Evolutionary conservation across 2,113 vertebrate species (phyloP).

Genomic region (Protobothrops mucrosquamatus): DNA sequence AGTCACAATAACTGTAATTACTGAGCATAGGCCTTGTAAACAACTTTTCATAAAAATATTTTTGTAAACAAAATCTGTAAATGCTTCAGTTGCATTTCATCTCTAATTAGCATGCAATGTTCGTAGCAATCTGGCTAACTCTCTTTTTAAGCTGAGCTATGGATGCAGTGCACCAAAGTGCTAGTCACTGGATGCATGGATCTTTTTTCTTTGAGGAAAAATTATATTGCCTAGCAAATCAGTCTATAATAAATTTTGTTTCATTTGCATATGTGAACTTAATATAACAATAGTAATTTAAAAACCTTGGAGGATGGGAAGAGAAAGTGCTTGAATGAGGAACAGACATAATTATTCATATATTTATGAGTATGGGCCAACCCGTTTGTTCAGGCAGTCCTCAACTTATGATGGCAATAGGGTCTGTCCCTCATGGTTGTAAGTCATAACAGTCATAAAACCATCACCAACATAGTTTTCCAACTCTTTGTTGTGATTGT

Average conservation of each 20-base stretch:
- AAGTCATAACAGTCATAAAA: background rate
- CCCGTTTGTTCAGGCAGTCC: background rate
- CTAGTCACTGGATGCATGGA: background rate
- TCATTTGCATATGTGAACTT: accelerated
- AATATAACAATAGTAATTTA: background rate
- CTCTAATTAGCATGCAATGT: background rate
- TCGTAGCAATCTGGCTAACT: background rate
- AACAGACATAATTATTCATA: background rate
- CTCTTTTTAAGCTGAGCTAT: background rate
- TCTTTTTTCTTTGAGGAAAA: accelerated
- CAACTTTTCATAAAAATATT: background rate
- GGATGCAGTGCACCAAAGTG: background rate
- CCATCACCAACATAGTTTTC: background rate
- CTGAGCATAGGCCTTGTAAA: background rate
- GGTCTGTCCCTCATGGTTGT: background rate
- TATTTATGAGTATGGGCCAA: background rate
- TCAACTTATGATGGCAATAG: background rate
- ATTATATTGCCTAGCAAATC: background rate
- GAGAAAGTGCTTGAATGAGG: background rate
- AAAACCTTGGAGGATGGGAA: background rate
- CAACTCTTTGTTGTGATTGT: background rate
- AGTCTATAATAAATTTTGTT: accelerated
- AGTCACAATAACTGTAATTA: background rate
- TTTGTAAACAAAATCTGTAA: background rate
- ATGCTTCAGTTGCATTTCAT: conserved; percentile 7